Evolutionary conservation across 1,140 invertebrate genomes (phyloP).

Genomic region (Lepidurus packardi): DNA sequence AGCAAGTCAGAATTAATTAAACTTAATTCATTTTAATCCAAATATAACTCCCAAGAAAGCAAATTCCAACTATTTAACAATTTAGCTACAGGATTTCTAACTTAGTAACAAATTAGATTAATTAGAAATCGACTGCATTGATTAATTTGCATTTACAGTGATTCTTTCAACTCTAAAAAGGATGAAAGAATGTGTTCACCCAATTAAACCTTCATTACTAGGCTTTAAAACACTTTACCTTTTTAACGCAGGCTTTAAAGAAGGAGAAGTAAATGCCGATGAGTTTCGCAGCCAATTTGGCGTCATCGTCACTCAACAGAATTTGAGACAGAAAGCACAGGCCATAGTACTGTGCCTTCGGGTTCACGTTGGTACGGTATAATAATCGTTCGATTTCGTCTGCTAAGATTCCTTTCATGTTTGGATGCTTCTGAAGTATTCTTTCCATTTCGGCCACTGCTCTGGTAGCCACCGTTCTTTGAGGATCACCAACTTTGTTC

Average conservation of each 20-base stretch:
- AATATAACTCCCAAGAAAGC: not conserved
- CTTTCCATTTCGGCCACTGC: conserved; percentile 78
- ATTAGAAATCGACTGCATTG: too few relatives aligned
- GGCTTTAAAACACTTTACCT: conserved; percentile 43
- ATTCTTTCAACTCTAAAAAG: not conserved
- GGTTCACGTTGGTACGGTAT: conserved; percentile 69
- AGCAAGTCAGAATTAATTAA: conserved; percentile 25
- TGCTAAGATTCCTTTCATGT: conserved; percentile 84
- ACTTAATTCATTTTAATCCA: not conserved
- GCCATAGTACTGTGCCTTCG: conserved; percentile 85
- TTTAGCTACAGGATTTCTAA: too few relatives aligned
- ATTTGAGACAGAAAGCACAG: conserved; percentile 86
- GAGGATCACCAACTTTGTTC: conserved; percentile 94
- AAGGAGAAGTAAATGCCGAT: conserved; percentile 92
- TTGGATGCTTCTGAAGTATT: conserved; percentile 76
- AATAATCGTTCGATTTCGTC: conserved; percentile 82
- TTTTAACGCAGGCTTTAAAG: conserved; percentile 86
- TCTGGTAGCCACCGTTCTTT: conserved; percentile 77
- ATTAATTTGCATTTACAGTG: too few relatives aligned
- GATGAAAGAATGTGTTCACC: not conserved
- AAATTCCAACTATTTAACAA: not conserved
- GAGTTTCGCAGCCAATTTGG: conserved; percentile 68
- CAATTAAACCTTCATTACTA: not conserved
- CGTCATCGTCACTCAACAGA: conserved; percentile 62
- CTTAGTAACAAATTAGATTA: too few relatives aligned